These are phyloP conservation scores for Petaurus breviceps DNA, from an alignment of 2,113 vertebrate genomes.

Conservation along the genomic window DNA sequence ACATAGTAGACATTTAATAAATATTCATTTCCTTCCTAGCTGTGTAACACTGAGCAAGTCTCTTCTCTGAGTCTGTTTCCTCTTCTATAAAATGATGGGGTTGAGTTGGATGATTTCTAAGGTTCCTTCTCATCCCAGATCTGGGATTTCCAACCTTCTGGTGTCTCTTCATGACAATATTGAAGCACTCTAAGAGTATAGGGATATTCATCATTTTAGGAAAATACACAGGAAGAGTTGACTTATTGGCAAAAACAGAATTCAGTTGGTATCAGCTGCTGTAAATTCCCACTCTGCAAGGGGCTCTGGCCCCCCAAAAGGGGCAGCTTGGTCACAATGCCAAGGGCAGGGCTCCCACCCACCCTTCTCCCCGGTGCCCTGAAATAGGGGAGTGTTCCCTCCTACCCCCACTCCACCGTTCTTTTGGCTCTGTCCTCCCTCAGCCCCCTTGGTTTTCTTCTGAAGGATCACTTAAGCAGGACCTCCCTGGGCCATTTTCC, in stretches of 20 bases:
- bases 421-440: background rate
- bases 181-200: background rate
- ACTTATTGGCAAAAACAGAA: conserved; percentile 86
- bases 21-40: background rate
- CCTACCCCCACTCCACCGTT: background rate
- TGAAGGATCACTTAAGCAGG: conserved; percentile 28
- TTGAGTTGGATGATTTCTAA: background rate
- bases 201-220: background rate
- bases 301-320: conserved; percentile 89
- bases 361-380: background rate
- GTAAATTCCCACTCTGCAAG: conserved; percentile 93
- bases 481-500: conserved; percentile 52
- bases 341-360: accelerated
- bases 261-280: conserved; percentile 95
- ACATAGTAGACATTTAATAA: background rate
- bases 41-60: background rate
- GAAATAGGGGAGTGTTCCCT: background rate
- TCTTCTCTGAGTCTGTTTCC: background rate
- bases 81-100: background rate
- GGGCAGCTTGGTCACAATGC: conserved; percentile 68
- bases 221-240: background rate
- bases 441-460: background rate
- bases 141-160: background rate
- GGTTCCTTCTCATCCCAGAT: accelerated
- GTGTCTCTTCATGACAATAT: background rate